Evolutionary conservation across 1,140 invertebrate genomes (phyloP).

Genomic region (Gryllus bimaculatus): DNA sequence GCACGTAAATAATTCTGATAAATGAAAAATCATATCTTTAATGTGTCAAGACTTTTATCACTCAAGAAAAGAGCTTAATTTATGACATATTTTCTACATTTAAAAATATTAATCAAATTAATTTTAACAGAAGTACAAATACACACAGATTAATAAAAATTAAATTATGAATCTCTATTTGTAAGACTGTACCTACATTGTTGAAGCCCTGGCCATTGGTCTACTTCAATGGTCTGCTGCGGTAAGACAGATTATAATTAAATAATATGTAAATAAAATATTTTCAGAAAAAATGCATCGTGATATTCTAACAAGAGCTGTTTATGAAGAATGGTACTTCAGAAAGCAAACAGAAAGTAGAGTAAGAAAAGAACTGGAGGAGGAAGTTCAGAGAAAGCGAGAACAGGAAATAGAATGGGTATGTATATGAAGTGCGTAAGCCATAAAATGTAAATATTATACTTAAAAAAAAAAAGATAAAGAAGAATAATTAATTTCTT

Average conservation of each 20-base stretch:
- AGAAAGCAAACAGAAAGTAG: slow-evolving; percentile 18
- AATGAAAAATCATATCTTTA: too few species aligned
- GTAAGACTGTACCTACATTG: too few species aligned
- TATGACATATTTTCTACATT: too few species aligned
- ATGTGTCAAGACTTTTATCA: too few species aligned
- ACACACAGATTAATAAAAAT: too few species aligned
- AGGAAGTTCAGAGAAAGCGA: slow-evolving; percentile 21
- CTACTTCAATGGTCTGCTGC: too few species aligned
- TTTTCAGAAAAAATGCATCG: slow-evolving; percentile 14
- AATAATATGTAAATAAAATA: neutral
- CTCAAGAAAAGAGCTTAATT: too few species aligned
- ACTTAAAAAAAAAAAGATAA: neutral
- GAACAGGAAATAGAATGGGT: slow-evolving; percentile 2
- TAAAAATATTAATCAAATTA: too few species aligned
- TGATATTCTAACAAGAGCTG: slow-evolving; percentile 22
- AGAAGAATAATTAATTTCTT: neutral
- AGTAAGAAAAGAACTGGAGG: neutral
- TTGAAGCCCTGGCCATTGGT: too few species aligned
- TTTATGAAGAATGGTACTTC: slow-evolving; percentile 28
- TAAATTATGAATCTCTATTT: too few species aligned
- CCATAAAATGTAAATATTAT: neutral
- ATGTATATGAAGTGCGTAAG: neutral
- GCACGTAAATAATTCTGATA: too few species aligned
- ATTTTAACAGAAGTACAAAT: too few species aligned
- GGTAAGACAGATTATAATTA: neutral